Base-by-base conservation (phyloP, 2,113 vertebrate genomes). In the Menidia beryllina region DNA sequence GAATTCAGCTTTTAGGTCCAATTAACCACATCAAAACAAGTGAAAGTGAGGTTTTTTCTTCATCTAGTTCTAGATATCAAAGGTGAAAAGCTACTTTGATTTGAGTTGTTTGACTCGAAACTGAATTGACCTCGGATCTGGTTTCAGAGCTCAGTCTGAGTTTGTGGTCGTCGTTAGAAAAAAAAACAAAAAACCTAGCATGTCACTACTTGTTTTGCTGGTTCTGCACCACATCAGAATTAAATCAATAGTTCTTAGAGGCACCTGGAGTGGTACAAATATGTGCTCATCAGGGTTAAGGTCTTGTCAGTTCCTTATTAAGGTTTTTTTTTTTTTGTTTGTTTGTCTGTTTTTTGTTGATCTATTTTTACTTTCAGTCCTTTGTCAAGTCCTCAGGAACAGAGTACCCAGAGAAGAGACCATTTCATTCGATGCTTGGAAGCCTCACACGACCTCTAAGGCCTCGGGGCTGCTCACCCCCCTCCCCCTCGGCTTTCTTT, bases 271-370 rank as follows among this genome's bases (percentile, higher is more conserved):
- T 91, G 85, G 87, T 90, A 91, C 86, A 91, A 91, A 91, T 86
- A 90, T 92, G 89, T 92, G 91, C 91, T 92, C 91, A 91, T 89
- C 83, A 79, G 86, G 86, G 86, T 90, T 87, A 90, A 89, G 84
- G 86, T 89, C 81, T 81, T 64, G 67, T 89, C 86, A 91, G 83
- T 84, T 90, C 81, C 80, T 85, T 77, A 72, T 85, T 84, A 87
- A 86, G 76, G 79, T 86, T 64, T 67, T 79, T 53, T 54, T 53
- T 43, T 65, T 72, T 70, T 82, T 45, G 11, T 45, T 45, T n/a
- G n/a, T n/a, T n/a, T n/a, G n/a, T n/a, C n/a, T n/a, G n/a, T n/a
- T n/a, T n/a, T n/a, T n/a, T n/a, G n/a, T n/a, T n/a, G n/a, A n/a
- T n/a, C n/a, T n/a, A n/a, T n/a, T n/a, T n/a, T n/a, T n/a, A n/a